Conservation (phyloP, 2,113 vertebrate genomes). For the Calypte anna region DNA sequence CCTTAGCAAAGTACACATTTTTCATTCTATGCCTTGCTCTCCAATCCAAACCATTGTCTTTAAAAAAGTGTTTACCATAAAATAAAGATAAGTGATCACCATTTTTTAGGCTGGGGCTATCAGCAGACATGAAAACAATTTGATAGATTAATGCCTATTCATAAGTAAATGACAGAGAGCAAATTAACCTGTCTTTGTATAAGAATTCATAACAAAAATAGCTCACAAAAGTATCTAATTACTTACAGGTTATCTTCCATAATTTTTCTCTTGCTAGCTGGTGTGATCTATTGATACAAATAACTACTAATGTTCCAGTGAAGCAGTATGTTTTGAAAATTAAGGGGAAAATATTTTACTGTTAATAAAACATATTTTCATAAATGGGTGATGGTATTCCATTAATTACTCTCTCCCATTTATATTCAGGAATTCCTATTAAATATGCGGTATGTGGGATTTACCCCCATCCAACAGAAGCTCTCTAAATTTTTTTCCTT, state of each 20-base stretch:
- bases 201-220: neutral
- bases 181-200: neutral
- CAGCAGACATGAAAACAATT: neutral
- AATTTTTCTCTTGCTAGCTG: neutral
- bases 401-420: neutral
- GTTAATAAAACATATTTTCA: neutral
- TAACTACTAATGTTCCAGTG: neutral
- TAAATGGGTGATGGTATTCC: neutral
- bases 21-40: neutral
- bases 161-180: neutral
- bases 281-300: neutral
- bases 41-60: fast-evolving
- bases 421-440: neutral
- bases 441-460: neutral
- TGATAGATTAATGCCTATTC: neutral
- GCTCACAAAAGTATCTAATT: neutral
- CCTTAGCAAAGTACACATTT: neutral
- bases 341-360: neutral
- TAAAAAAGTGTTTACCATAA: neutral
- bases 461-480: neutral
- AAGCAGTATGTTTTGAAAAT: neutral
- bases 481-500: neutral
- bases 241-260: neutral
- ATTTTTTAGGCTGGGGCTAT: neutral
- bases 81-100: neutral